Evolutionary conservation across 2,888 invertebrate species (phyloP).

Genomic region (Drosophila bunnanda): DNA sequence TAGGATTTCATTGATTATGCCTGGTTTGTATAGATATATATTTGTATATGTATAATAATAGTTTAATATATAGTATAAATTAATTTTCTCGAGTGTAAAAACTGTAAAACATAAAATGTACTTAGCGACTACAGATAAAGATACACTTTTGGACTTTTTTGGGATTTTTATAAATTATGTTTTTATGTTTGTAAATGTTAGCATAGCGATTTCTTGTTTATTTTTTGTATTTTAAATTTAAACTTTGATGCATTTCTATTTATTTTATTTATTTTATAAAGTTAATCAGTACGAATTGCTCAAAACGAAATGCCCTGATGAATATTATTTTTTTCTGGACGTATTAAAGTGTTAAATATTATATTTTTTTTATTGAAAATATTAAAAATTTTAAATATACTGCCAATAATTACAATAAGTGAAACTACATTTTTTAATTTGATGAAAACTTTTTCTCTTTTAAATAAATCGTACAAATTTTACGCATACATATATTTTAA

Average conservation of each 20-base stretch:
- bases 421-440: too few species aligned
- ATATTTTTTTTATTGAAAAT: background rate
- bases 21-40: conserved; percentile 33
- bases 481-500: too few species aligned
- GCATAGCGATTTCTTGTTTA: conserved; percentile 29
- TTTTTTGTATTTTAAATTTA: conserved; percentile 52
- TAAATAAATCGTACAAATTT: too few species aligned
- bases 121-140: conserved; percentile 54
- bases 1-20: conserved; percentile 70
- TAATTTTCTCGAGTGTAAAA: conserved; percentile 57
- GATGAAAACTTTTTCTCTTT: too few species aligned
- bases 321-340: conserved; percentile 8
- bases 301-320: conserved; percentile 34
- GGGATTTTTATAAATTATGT: conserved; percentile 56
- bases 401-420: too few species aligned
- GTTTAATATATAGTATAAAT: conserved; percentile 55
- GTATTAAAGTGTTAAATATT: background rate
- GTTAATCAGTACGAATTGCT: conserved; percentile 74
- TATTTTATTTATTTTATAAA: conserved; percentile 33
- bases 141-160: conserved; percentile 49
- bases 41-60: conserved; percentile 10
- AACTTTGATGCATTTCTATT: conserved; percentile 44
- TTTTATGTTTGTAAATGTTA: conserved; percentile 41
- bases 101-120: conserved; percentile 57
- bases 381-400: too few species aligned